A percentile compares a stretch with the other conserved stretches of the same genome.
Evolutionary conservation across 2,888 invertebrate species (phyloP).

Genomic region (Thecophora atra): DNA sequence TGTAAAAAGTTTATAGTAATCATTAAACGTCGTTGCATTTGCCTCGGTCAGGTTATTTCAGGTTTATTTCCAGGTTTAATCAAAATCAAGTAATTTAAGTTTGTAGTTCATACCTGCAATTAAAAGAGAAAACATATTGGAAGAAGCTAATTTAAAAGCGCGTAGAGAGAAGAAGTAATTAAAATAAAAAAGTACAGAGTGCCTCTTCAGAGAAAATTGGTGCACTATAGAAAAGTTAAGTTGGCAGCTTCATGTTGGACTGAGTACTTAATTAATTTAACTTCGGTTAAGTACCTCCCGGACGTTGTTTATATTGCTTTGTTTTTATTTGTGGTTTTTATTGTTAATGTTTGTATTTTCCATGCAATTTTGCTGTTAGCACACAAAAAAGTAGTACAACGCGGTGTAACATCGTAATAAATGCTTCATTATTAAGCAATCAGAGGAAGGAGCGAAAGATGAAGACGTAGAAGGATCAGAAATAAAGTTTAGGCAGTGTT

Average conservation of each 20-base stretch:
- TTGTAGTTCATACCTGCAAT: constrained; percentile 20
- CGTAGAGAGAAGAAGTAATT: neutral
- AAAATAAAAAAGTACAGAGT: neutral
- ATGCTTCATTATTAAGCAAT: constrained; percentile 20
- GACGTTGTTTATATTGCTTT: neutral
- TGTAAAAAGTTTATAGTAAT: neutral
- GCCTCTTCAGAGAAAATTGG: no score
- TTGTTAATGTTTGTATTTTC: constrained; percentile 5
- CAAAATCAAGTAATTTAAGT: neutral
- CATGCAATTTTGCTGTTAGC: neutral
- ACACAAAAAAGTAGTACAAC: constrained; percentile 8
- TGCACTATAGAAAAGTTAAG: neutral
- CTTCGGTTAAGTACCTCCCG: neutral
- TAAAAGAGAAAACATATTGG: constrained; percentile 2
- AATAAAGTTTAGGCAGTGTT: no score
- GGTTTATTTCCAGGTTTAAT: neutral
- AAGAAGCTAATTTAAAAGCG: constrained; percentile 1
- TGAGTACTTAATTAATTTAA: constrained; percentile 12
- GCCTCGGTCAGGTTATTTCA: neutral
- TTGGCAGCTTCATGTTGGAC: neutral
- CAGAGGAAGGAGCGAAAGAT: neutral
- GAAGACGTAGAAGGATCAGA: neutral
- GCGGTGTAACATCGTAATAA: constrained; percentile 20
- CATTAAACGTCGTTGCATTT: constrained; percentile 11
- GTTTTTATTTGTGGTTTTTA: neutral